Conservation (phyloP, 2,888 invertebrate genomes). For the Leptinotarsa juncta region DNA sequence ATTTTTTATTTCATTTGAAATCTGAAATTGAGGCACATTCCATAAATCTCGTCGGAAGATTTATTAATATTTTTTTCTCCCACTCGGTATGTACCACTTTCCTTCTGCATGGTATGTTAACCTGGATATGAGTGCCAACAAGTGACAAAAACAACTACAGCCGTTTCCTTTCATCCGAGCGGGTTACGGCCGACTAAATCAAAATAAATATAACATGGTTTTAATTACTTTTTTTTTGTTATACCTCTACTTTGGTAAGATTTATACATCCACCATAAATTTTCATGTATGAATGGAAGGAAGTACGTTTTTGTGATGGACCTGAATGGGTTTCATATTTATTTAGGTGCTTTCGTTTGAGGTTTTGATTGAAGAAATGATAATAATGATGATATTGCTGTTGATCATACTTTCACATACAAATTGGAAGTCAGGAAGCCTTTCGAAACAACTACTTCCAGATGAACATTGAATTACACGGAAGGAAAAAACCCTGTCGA, state of each 20-base stretch:
- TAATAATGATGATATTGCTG: background rate
- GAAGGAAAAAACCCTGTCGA: no score
- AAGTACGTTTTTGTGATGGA: conserved; percentile 19
- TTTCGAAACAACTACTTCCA: no score
- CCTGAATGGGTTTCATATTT: conserved; percentile 17
- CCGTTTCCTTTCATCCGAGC: conserved; percentile 23
- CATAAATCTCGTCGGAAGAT: background rate
- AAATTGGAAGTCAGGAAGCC: no score
- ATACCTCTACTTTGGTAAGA: conserved; percentile 17
- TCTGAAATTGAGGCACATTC: background rate
- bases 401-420: no score
- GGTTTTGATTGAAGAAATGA: background rate
- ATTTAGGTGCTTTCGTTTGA: background rate
- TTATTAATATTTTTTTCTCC: background rate
- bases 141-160: conserved; percentile 28
- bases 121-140: conserved; percentile 23
- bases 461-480: no score
- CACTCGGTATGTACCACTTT: conserved; percentile 7
- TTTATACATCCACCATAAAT: conserved; percentile 28
- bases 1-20: no score
- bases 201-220: conserved; percentile 28
- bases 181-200: conserved; percentile 18
- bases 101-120: conserved; percentile 14
- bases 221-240: conserved; percentile 27
- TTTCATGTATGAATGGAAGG: conserved; percentile 15